These are phyloP conservation scores for Marmota flaviventris DNA, from an alignment of 2,113 vertebrate genomes.

Conservation along the genomic window DNA sequence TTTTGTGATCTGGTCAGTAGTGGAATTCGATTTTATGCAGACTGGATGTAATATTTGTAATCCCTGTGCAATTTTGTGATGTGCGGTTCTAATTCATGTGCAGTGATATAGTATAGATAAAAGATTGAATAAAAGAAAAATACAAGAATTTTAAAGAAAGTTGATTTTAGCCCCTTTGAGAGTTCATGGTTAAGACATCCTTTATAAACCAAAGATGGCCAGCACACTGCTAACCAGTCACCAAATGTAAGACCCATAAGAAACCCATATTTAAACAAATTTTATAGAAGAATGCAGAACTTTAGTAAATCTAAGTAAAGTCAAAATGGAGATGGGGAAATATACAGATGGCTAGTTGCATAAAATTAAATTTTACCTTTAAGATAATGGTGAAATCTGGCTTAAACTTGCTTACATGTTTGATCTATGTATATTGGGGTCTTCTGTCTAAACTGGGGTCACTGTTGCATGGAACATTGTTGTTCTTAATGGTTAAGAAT, in stretches of 20 bases:
- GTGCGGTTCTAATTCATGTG: conserved; percentile 95
- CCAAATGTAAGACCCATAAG: conserved; percentile 89
- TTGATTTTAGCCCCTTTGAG: conserved; percentile 90
- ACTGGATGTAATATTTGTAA: conserved; percentile 96
- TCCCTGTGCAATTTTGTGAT: conserved; percentile 96
- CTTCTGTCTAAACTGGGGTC: conserved; percentile 90
- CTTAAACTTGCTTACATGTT: conserved; percentile 87
- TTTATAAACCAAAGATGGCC: conserved; percentile 94
- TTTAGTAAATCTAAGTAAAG: conserved; percentile 89
- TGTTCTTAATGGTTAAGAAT: conserved; percentile 87
- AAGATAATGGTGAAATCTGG: conserved; percentile 89
- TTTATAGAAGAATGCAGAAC: conserved; percentile 82
- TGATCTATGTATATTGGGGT: conserved; percentile 87
- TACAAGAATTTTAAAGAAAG: conserved; percentile 75
- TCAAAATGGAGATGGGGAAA: conserved; percentile 94
- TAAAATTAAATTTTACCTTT: conserved; percentile 88
- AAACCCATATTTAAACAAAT: conserved; percentile 84
- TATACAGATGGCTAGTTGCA: conserved; percentile 91
- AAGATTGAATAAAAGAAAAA: conserved; percentile 86
- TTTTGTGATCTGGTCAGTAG: conserved; percentile 94
- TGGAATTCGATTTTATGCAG: conserved; percentile 93
- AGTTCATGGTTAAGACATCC: conserved; percentile 90
- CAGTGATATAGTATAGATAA: conserved; percentile 92
- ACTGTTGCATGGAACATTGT: conserved; percentile 89
- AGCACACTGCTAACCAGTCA: conserved; percentile 93